phyloP scores from a whole-genome alignment of 2,888 invertebrate species.

The Lysandra coridon region DNA sequence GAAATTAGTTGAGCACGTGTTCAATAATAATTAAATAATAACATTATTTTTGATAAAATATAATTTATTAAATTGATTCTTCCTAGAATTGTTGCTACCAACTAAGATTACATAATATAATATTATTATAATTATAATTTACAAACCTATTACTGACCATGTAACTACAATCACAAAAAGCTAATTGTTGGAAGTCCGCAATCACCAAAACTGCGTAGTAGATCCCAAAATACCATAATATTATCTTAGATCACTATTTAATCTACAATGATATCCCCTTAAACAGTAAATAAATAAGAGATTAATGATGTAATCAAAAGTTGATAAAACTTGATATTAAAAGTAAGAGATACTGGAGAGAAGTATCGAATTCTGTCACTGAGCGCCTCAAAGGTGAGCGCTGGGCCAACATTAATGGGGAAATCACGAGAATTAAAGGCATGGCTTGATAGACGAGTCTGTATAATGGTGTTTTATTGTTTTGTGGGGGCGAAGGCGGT shows the following conservation, averaged over 20 bases:
- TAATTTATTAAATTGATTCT: neutral
- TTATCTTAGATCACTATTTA: neutral
- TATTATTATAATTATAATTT: neutral
- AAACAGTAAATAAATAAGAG: neutral
- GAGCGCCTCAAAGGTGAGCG: neutral
- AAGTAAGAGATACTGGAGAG: neutral
- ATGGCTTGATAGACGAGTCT: neutral
- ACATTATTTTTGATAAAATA: neutral
- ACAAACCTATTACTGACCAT: neutral
- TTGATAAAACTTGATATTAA: neutral
- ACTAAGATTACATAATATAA: neutral
- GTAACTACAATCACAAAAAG: neutral
- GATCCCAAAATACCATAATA: neutral
- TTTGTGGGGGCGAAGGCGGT: conserved; percentile 49
- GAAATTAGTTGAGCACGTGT: neutral
- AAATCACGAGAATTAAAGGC: conserved; percentile 10
- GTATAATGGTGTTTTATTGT: conserved; percentile 21
- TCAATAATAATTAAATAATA: neutral
- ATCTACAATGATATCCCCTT: neutral
- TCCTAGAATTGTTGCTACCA: neutral
- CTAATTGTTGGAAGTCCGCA: conserved; percentile 2
- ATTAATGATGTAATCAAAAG: neutral
- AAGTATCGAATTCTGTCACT: neutral
- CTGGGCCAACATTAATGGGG: neutral
- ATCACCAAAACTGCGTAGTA: neutral